phyloP scores from a whole-genome alignment of 2,113 vertebrate genomes.

The Hepsetus odoe region DNA sequence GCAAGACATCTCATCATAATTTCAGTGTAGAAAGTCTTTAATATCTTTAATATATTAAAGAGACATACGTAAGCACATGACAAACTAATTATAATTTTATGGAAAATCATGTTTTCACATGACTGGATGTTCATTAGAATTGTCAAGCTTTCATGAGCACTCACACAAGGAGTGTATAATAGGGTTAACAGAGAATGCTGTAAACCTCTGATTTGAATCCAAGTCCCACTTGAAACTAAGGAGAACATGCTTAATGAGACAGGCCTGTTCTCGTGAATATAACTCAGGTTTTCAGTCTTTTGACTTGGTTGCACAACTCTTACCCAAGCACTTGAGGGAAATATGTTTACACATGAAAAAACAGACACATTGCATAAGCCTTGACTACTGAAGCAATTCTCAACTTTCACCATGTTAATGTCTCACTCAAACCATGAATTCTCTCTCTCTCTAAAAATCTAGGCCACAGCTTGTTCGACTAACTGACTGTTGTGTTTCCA shows the following conservation, averaged over 20 bases:
- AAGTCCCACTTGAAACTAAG: too few species aligned
- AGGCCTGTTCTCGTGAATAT: conserved; percentile 28
- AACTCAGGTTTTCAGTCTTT: conserved; percentile 34
- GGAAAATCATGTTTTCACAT: too few species aligned
- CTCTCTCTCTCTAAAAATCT: conserved; percentile 1
- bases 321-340: conserved; percentile 53
- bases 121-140: too few species aligned
- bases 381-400: conserved; percentile 48
- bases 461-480: conserved; percentile 12
- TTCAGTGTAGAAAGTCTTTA: too few species aligned
- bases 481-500: conserved; percentile 4
- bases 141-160: too few species aligned
- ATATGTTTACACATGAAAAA: conserved; percentile 53
- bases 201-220: too few species aligned
- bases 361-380: conserved; percentile 51
- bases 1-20: background rate
- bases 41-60: too few species aligned
- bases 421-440: background rate
- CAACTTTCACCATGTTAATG: conserved; percentile 1
- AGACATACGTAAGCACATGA: too few species aligned
- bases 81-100: too few species aligned
- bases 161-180: too few species aligned
- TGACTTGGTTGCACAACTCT: conserved; percentile 55
- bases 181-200: too few species aligned
- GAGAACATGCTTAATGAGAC: too few species aligned